Evolutionary conservation across 2,888 invertebrate species (phyloP).

Genomic region (Fragum fragum): DNA sequence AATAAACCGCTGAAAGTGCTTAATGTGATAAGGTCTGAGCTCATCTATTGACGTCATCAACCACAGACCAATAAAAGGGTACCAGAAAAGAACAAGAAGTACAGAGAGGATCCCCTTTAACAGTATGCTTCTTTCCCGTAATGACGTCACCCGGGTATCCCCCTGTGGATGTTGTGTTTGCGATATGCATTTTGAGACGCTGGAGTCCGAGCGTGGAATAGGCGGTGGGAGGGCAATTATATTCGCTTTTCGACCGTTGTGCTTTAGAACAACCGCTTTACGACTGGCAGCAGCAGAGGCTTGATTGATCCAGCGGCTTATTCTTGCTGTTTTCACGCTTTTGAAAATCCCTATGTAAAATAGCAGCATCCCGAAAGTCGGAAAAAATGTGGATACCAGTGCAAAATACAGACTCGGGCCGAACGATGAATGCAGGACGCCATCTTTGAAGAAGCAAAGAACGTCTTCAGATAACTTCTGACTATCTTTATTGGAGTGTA

Average conservation of each 20-base stretch:
- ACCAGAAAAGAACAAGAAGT: slow-evolving; percentile 4
- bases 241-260: slow-evolving; percentile 15
- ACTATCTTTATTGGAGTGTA: neutral
- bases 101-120: slow-evolving; percentile 6
- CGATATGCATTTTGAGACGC: neutral
- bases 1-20: neutral
- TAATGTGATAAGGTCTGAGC: neutral
- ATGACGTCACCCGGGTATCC: neutral
- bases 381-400: neutral
- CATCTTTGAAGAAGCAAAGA: slow-evolving; percentile 17
- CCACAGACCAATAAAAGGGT: slow-evolving; percentile 9
- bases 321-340: slow-evolving; percentile 6
- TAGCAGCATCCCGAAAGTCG: slow-evolving; percentile 7
- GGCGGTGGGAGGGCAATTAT: slow-evolving; percentile 12
- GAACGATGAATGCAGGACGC: slow-evolving; percentile 1
- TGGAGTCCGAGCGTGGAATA: neutral
- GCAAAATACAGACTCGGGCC: slow-evolving; percentile 13
- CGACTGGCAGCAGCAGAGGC: neutral
- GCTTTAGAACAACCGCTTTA: neutral
- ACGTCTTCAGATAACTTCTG: neutral
- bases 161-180: neutral
- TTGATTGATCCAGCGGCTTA: slow-evolving; percentile 25
- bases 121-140: slow-evolving; percentile 8
- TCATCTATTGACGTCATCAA: slow-evolving; percentile 1
- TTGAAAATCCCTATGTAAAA: slow-evolving; percentile 1